Evolutionary conservation across 2,113 vertebrate genomes (phyloP).

Genomic region (Pelecanoides urinatrix): DNA sequence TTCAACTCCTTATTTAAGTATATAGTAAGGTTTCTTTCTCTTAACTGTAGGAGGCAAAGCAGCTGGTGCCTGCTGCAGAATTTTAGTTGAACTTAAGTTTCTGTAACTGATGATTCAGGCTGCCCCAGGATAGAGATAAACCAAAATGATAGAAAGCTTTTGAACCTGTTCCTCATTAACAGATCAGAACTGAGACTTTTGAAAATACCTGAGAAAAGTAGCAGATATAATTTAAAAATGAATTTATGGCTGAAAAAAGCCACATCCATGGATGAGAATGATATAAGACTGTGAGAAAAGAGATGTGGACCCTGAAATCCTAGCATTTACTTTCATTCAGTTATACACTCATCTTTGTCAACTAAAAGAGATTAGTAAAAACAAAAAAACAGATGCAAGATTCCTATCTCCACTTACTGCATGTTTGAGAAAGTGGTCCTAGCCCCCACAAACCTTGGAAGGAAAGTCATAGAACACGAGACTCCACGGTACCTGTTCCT

Average conservation of each 20-base stretch:
- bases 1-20: neutral
- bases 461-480: neutral
- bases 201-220: neutral
- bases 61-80: neutral
- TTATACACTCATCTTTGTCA: neutral
- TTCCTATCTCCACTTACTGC: neutral
- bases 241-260: neutral
- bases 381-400: neutral
- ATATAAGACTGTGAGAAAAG: neutral
- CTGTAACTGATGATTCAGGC: neutral
- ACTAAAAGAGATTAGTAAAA: neutral
- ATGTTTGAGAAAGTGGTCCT: neutral
- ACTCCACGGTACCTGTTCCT: neutral
- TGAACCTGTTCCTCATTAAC: neutral
- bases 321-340: neutral
- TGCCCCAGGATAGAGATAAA: neutral
- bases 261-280: neutral
- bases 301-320: neutral
- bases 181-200: neutral
- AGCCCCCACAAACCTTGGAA: neutral
- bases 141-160: neutral
- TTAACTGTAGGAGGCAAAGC: neutral
- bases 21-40: neutral
- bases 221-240: neutral
- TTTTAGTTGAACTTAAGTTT: neutral